Conservation (phyloP, 1,140 invertebrate species). For the Drosophila bipectinata region DNA sequence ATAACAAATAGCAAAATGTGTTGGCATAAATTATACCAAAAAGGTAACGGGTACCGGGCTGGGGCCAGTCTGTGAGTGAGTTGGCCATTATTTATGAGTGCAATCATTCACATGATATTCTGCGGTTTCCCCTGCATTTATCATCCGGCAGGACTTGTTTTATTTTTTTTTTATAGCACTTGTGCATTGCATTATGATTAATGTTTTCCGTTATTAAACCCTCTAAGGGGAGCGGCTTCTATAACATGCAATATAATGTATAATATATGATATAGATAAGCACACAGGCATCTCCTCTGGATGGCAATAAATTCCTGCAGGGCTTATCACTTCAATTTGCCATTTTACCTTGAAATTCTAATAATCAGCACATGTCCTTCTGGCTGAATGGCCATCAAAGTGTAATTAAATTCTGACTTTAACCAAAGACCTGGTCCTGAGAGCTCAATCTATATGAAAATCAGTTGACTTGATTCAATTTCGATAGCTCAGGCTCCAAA, state of each 20-base stretch:
- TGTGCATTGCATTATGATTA: conserved; percentile 40
- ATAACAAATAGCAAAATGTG: conserved; percentile 69
- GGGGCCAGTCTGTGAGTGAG: conserved; percentile 1
- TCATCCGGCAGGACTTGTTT: conserved; percentile 75
- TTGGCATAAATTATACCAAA: conserved; percentile 65
- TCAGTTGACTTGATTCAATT: conserved; percentile 41
- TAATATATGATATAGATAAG: neutral
- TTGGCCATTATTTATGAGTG: conserved; percentile 75
- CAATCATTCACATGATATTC: conserved; percentile 82
- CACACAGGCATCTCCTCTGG: neutral
- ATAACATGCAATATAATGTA: neutral
- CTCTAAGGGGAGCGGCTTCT: neutral
- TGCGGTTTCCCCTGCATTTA: conserved; percentile 76
- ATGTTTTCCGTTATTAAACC: conserved; percentile 29
- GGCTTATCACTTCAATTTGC: conserved; percentile 9
- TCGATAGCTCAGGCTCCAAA: conserved; percentile 25
- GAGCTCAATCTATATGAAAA: conserved; percentile 33
- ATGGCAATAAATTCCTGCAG: conserved; percentile 5
- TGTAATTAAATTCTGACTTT: conserved; percentile 39
- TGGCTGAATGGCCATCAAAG: conserved; percentile 6
- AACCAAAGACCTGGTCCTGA: neutral
- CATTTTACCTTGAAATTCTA: neutral
- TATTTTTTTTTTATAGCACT: conserved; percentile 73
- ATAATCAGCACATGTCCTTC: conserved; percentile 20
- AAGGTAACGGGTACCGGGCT: conserved; percentile 3